Conservation (phyloP, 2,888 invertebrate species). For the Ypsolopha scabrella region DNA sequence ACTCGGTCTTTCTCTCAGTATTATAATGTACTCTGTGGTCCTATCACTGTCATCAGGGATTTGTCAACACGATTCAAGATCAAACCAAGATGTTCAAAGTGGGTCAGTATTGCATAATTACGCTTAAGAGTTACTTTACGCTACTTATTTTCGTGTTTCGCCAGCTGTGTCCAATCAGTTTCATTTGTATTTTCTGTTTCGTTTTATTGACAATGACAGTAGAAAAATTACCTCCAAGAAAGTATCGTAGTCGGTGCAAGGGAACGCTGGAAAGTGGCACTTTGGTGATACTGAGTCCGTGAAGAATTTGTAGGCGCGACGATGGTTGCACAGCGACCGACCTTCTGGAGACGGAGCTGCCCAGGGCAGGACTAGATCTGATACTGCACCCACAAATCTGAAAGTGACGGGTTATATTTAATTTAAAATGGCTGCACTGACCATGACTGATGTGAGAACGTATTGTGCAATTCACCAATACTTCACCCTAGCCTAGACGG, state of each 20-base stretch:
- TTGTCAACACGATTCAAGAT: too few species aligned
- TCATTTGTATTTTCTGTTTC: too few species aligned
- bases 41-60: too few species aligned
- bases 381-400: conserved; percentile 88
- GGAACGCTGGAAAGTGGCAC: conserved; percentile 93
- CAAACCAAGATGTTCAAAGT: too few species aligned
- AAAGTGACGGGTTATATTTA: not conserved
- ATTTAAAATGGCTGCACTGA: not conserved
- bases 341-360: conserved; percentile 77
- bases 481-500: too few species aligned
- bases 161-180: too few species aligned
- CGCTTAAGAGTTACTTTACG: not conserved
- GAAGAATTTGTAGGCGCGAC: conserved; percentile 93
- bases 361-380: conserved; percentile 89
- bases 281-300: conserved; percentile 93
- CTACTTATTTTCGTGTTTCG: not conserved
- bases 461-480: too few species aligned
- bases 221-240: conserved; percentile 71
- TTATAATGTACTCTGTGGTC: too few species aligned
- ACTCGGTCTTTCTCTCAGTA: too few species aligned
- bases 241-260: conserved; percentile 87
- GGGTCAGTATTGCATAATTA: not conserved
- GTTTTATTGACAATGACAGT: too few species aligned
- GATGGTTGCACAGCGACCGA: conserved; percentile 91
- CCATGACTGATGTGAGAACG: too few species aligned